Evolutionary conservation across 2,113 vertebrate genomes (phyloP), one percentile per base, ranked within the genome.

Genomic region (Peromyscus californicus): DNA sequence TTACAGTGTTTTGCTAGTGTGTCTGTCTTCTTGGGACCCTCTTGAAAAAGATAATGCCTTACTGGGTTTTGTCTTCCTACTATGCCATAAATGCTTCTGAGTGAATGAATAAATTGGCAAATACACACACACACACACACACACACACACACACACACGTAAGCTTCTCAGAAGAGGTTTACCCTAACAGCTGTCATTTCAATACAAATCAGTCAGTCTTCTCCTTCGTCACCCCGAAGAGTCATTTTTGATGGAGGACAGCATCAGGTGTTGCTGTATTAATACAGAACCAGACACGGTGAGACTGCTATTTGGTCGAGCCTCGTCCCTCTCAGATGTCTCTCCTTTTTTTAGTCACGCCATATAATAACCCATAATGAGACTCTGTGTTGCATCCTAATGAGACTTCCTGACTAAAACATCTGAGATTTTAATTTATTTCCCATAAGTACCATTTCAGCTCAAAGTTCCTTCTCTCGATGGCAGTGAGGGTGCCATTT

Each of bases 361-460:
- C 69, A 31, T 97, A 93, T 94, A 97, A 98, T 98, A 97, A 96
- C 39, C 97, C 97, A 94, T 94, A 97, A 98, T 96, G 93, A 98
- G 95, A 92, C 96, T 63, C 93, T 89, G 33, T 91, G 89, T 89
- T 96, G 96, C 90, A 97, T 96, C 87, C 96, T 93, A 97, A 98
- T 97, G 96, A 97, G 89, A 96, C 95, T 98, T 98, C 94, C 97
- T 98, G 97, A 95, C 97, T 95, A 95, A 97, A 97, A 84, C 96
- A 97, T 98, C 93, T 97, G 96, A 98, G 96, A 84, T 92, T 98
- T 97, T 92, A 88, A 95, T 97, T 97, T 97, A 95, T 95, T 97
- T 98, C 97, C 96, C 97, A 80, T 95, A 98, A 97, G 96, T 92
- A 98, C 93, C 92, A 97, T 97, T 98, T 98, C 87, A 95, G 87